Conservation (phyloP, 1,140 invertebrate genomes). For the Microplitis demolitor region DNA sequence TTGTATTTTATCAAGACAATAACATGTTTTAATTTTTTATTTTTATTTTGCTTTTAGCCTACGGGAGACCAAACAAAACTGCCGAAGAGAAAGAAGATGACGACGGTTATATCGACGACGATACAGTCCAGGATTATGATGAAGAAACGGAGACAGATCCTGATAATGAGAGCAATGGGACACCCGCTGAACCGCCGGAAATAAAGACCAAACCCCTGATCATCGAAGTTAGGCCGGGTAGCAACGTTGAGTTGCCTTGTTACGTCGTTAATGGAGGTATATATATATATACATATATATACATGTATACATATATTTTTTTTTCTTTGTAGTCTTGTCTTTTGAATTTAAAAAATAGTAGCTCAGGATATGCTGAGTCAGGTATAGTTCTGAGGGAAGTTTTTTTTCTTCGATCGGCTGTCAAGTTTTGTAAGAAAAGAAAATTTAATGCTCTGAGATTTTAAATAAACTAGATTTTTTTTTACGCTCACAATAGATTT, state of each 20-base stretch:
- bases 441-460: neutral
- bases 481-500: neutral
- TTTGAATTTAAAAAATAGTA: no score
- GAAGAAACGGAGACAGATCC: constrained; percentile 25
- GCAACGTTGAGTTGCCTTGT: constrained; percentile 40
- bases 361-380: constrained; percentile 15
- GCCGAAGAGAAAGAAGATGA: constrained; percentile 5
- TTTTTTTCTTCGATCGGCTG: neutral
- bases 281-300: neutral
- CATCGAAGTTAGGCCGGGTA: constrained; percentile 30
- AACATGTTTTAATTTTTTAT: neutral
- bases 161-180: constrained; percentile 22
- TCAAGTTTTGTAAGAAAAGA: neutral
- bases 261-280: constrained; percentile 37
- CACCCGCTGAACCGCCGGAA: constrained; percentile 16
- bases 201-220: constrained; percentile 29
- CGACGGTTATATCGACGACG: constrained; percentile 20
- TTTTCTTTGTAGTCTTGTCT: neutral
- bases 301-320: neutral
- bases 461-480: neutral
- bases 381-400: neutral
- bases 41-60: constrained; percentile 34
- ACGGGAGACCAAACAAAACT: constrained; percentile 32
- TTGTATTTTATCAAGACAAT: neutral
- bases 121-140: constrained; percentile 25